Evolutionary conservation across 2,888 invertebrate species (phyloP).

Genomic region (Escarpia spicata): DNA sequence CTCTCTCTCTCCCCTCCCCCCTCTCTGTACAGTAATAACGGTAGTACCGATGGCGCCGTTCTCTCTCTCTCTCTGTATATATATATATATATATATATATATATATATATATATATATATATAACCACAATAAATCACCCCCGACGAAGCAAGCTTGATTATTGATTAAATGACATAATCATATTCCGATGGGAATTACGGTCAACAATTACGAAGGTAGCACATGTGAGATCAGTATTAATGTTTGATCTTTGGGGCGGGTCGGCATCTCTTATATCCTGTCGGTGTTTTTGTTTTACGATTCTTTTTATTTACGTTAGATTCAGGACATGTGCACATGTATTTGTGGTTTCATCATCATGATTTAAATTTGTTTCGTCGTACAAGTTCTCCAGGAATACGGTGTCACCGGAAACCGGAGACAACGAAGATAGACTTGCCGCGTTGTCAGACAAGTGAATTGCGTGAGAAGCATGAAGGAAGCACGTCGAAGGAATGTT

Average conservation of each 20-base stretch:
- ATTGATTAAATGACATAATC: background rate
- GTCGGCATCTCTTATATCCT: background rate
- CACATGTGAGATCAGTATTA: background rate
- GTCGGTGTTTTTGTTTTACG: background rate
- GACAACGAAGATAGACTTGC: background rate
- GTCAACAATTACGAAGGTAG: background rate
- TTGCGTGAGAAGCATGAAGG: background rate
- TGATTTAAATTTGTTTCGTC: background rate
- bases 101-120: too few species aligned
- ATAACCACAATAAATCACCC: background rate
- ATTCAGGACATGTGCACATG: background rate
- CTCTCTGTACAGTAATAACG: too few species aligned
- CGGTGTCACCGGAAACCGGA: background rate
- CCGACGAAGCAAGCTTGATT: background rate
- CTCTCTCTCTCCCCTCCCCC: too few species aligned
- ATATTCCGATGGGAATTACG: background rate
- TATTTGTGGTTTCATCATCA: background rate
- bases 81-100: too few species aligned
- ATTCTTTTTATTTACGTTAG: background rate
- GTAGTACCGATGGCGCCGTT: too few species aligned
- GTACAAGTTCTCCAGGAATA: background rate
- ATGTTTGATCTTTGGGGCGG: background rate
- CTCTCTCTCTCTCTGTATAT: too few species aligned
- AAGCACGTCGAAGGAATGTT: background rate
- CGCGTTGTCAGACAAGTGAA: background rate